Evolutionary conservation across 23 tunicate genomes (phyloP), one percentile per base, ranked within the genome.

Genomic region (Aplidium turbinatum): DNA sequence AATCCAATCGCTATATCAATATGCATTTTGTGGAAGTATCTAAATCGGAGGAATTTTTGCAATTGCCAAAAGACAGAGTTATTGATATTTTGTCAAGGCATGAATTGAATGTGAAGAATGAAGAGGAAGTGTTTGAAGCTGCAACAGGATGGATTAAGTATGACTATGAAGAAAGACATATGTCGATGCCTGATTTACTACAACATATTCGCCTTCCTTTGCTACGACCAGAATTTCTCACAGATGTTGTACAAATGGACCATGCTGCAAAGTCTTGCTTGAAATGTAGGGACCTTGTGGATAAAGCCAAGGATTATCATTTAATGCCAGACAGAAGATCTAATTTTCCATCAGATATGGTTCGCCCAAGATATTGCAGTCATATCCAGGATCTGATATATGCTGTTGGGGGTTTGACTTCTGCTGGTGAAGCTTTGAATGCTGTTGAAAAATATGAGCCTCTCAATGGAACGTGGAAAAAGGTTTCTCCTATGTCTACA

Each of bases 231-330:
- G 86, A 83, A 30, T 83, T 90, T 72, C 57, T 90, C 21, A 73
- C 90, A 30, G 97, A 90, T 77, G 85, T 82, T 21, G 90, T 90
- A 31, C 97, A 90, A 72, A 72, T 78, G 75, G 92, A 90, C 50
- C 77, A 42, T 0, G 76, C 97, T 13, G 75, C 74, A 11, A 83
- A 90, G 35, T 57, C 85, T 0, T 90, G 97, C 53, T 46, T 90
- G 21, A 83, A 78, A 65, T 90, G 97, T 39, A 48, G 97, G 20
- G 97, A 90, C 55, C 35, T 90, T 21, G 90, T 90, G 3, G 97
- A 90, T 47, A 83, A 83, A 57, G 97, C 97, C 0, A 90, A 90
- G 66, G 97, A 90, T 64, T 90, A 83, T 65, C 97, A 83, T 63
- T 77, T 90, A 22, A 90, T 90, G 81, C 97, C 97, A 0, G 90